Percentiles rank a stretch among this genome's conserved stretches.
Evolutionary conservation across 2,888 invertebrate species (phyloP).

Genomic region (Habrosyne pyritoides): DNA sequence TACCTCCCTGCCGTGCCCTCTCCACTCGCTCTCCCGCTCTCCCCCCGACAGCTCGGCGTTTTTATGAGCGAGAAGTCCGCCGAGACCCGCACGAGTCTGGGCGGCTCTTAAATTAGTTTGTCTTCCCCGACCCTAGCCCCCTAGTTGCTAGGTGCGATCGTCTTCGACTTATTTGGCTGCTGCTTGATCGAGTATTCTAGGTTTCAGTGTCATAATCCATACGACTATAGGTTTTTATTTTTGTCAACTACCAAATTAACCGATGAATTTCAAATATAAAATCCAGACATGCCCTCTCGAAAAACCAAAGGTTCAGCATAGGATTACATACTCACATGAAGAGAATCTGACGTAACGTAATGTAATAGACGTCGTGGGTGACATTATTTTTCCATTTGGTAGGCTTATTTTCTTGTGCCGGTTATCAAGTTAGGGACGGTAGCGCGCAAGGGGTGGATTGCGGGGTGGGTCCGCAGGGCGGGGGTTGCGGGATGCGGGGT

Average conservation of each 20-base stretch:
- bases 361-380: slow-evolving; percentile 64
- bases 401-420: slow-evolving; percentile 80
- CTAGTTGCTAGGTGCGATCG: slow-evolving; percentile 52
- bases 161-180: slow-evolving; percentile 10
- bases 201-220: neutral
- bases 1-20: slow-evolving; percentile 61
- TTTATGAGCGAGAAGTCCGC: slow-evolving; percentile 76
- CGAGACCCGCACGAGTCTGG: slow-evolving; percentile 70
- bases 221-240: neutral
- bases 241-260: neutral
- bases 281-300: neutral
- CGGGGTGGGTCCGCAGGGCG: slow-evolving; percentile 76
- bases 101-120: slow-evolving; percentile 73
- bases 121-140: slow-evolving; percentile 52
- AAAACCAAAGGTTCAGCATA: slow-evolving; percentile 11
- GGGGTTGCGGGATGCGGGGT: slow-evolving; percentile 68
- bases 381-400: slow-evolving; percentile 81
- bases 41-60: slow-evolving; percentile 67
- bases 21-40: slow-evolving; percentile 63
- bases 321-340: slow-evolving; percentile 28
- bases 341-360: slow-evolving; percentile 40
- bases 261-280: neutral
- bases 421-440: slow-evolving; percentile 80
- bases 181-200: neutral
- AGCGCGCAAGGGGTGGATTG: slow-evolving; percentile 64